Evolutionary conservation across 2,888 invertebrate species (phyloP), one percentile per base, ranked within the genome.

Genomic region (Agrilus cyanescens): DNA sequence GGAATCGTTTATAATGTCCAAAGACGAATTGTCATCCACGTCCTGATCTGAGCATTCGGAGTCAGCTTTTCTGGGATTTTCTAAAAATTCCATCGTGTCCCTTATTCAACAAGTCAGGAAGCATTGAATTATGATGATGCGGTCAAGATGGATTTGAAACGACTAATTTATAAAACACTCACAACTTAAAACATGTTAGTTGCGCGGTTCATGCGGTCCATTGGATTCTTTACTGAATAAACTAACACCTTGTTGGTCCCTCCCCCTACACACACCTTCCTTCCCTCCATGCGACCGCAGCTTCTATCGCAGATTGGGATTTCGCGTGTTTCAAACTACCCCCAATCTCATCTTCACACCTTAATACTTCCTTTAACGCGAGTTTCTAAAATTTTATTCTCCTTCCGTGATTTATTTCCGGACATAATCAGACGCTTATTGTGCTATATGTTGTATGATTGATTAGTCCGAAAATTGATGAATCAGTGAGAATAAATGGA

Each of bases 221-320:
- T 62, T 60, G 57, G 58, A 57, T 57, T 55, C 57, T 60, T 59
- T 57, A 53, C 55, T 57, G 58, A 59, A 60, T 61, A 57, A 60
- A 58, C 59, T 60, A 60, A 55, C 61, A 60, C 58, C 57, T 59
- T 49, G 48, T 46, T 44, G 49, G 48, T 51, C 49, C 50, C 48
- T 51, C 52, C 51, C 52, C 53, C 50, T 49, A 45, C 43, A 31
- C 50, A 46, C 46, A 51, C 45, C 45, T 25, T 25, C 10, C 25
- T 25, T 48, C 45, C 48, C 50, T 49, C 52, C 50, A 53, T 49
- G 44, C 45, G 49, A 45, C 44, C 51, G 46, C 51, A 53, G 53
- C 57, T 58, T 57, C 60, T 59, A 58, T 56, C 54, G 57, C 60
- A 65, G 65, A 65, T 65, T 65, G 65, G 63, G 61, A 60, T 61